phyloP scores from a whole-genome alignment of 64 coral and sea anemone genomes.

The Pachyseris speciosa region DNA sequence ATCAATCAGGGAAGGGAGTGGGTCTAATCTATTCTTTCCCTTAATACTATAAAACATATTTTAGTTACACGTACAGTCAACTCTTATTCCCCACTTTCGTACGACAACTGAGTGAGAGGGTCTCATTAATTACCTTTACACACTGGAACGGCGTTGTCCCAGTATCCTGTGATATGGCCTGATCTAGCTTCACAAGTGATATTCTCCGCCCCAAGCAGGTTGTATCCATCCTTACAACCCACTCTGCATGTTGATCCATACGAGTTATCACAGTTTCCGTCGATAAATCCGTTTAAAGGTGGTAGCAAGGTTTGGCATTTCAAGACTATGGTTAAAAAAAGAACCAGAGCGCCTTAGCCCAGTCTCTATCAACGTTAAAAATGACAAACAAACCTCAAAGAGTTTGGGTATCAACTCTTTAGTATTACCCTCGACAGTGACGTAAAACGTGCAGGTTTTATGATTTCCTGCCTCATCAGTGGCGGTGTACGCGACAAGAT shows the following conservation, averaged over 20 bases:
- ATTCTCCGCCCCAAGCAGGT: slow-evolving; percentile 42
- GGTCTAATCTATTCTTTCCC: not conserved
- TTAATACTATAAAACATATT: not conserved
- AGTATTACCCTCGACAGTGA: slow-evolving; percentile 66
- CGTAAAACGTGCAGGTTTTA: slow-evolving; percentile 46
- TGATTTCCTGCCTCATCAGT: slow-evolving; percentile 70
- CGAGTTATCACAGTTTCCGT: slow-evolving; percentile 46
- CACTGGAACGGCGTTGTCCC: slow-evolving; percentile 20
- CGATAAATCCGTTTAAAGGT: slow-evolving; percentile 53
- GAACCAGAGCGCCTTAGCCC: not conserved
- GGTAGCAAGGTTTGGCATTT: slow-evolving; percentile 39
- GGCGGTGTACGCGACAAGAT: slow-evolving; percentile 46
- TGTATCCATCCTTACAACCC: slow-evolving; percentile 73
- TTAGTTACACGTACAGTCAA: not conserved
- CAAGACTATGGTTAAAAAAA: slow-evolving; percentile 12
- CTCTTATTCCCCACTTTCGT: not conserved
- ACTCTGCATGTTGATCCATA: slow-evolving; percentile 60
- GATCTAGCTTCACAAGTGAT: slow-evolving; percentile 29
- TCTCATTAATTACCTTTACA: slow-evolving; percentile 56
- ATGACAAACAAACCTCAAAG: not conserved
- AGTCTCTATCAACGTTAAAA: not conserved
- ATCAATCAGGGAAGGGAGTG: not conserved
- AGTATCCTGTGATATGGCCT: slow-evolving; percentile 73
- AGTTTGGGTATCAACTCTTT: not conserved
- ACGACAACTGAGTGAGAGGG: not conserved